These are phyloP conservation scores for Cremastinae sp. DNA, from an alignment of 2,888 invertebrate genomes.

Conservation along the genomic window DNA sequence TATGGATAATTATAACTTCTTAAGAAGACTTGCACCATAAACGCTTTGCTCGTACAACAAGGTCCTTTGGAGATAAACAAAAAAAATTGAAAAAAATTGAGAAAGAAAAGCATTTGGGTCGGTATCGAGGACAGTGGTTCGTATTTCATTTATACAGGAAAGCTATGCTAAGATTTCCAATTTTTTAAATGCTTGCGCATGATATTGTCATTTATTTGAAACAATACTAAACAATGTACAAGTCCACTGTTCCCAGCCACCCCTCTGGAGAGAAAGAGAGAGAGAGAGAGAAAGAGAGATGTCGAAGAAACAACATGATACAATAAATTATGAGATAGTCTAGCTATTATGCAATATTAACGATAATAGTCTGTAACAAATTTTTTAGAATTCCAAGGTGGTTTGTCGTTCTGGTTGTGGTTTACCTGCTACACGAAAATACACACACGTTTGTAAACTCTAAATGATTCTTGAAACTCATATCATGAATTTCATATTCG, in stretches of 20 bases:
- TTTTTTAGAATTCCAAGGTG: constrained; percentile 60
- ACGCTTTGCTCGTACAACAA: constrained; percentile 65
- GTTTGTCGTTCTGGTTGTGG: constrained; percentile 68
- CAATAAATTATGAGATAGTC: constrained; percentile 64
- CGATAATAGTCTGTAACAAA: constrained; percentile 66
- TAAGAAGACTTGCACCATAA: constrained; percentile 8
- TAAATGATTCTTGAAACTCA: constrained; percentile 62
- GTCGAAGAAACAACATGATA: constrained; percentile 49
- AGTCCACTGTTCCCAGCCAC: constrained; percentile 55
- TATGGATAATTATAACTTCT: constrained; percentile 29
- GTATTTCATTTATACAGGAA: constrained; percentile 31
- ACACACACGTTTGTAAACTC: constrained; percentile 61
- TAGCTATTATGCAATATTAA: constrained; percentile 66
- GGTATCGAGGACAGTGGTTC: constrained; percentile 51
- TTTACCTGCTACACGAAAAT: constrained; percentile 54
- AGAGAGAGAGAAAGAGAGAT: not conserved
- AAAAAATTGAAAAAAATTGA: constrained; percentile 28
- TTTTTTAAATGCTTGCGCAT: constrained; percentile 22
- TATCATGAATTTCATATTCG: constrained; percentile 56
- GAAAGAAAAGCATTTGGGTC: constrained; percentile 39
- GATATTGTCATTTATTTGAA: constrained; percentile 27
- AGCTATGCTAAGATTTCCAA: constrained; percentile 20
- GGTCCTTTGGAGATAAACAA: constrained; percentile 30
- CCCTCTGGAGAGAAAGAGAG: constrained; percentile 25
- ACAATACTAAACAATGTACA: constrained; percentile 44